Evolutionary conservation across 2,888 invertebrate genomes (phyloP).

Genomic region (Apamea monoglypha): DNA sequence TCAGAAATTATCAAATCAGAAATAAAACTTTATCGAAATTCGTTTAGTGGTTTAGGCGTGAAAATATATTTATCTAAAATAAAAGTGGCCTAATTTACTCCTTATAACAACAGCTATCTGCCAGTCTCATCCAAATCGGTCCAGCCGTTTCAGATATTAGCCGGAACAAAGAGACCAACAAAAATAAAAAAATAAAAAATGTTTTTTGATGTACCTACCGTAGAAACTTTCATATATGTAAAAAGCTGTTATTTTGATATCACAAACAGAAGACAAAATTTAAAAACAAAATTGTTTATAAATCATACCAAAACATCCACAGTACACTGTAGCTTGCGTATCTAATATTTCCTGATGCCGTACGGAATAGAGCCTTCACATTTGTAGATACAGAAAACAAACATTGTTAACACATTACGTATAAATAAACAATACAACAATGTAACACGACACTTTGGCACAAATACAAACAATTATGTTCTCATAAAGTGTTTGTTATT

Average conservation of each 20-base stretch:
- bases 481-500: conserved; percentile 61
- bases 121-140: background rate
- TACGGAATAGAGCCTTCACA: conserved; percentile 12
- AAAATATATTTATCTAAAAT: too few species aligned
- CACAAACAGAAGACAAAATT: background rate
- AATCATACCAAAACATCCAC: conserved; percentile 20
- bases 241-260: background rate
- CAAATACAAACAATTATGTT: conserved; percentile 60
- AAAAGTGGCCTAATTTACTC: too few species aligned
- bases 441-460: conserved; percentile 58
- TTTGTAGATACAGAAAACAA: conserved; percentile 42
- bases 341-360: conserved; percentile 15
- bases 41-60: background rate
- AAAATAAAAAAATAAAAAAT: background rate
- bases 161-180: background rate
- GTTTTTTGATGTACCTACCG: background rate
- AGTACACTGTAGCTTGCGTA: conserved; percentile 11
- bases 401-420: conserved; percentile 46
- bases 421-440: conserved; percentile 48
- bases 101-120: background rate
- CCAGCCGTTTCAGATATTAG: background rate
- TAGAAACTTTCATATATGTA: background rate
- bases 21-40: background rate
- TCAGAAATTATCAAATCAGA: background rate
- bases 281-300: background rate